Conservation (phyloP, 2,113 vertebrate genomes). For the Physeter macrocephalus region DNA sequence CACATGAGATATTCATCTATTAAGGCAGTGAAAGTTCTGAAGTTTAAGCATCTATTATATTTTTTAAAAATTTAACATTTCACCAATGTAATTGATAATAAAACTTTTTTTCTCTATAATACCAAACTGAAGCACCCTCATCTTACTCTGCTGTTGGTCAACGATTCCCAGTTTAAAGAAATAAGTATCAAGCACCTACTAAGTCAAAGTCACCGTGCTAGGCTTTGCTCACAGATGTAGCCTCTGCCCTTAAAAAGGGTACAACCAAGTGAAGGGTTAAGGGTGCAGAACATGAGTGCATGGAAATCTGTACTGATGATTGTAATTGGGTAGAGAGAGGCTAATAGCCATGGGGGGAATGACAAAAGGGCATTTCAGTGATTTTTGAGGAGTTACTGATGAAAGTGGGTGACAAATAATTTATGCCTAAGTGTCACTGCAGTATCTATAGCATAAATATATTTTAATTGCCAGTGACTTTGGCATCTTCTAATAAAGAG, state of each 20-base stretch:
- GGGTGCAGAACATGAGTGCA: neutral
- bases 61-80: neutral
- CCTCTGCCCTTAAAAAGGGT: neutral
- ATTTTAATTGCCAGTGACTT: constrained; percentile 17
- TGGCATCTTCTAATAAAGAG: neutral
- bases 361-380: neutral
- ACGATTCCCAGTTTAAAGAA: neutral
- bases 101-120: neutral
- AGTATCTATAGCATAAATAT: neutral
- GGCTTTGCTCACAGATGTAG: neutral
- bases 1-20: neutral
- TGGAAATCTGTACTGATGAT: neutral
- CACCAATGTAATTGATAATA: neutral
- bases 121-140: neutral
- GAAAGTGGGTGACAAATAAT: neutral
- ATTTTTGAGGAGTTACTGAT: neutral
- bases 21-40: neutral
- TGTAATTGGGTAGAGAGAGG: neutral
- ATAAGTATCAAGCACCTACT: neutral
- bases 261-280: neutral
- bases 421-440: neutral
- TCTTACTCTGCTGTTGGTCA: neutral
- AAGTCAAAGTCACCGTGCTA: neutral
- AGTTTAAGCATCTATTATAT: neutral
- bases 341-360: neutral